phyloP scores from a whole-genome alignment of 2,113 vertebrate species.

The human region DNA sequence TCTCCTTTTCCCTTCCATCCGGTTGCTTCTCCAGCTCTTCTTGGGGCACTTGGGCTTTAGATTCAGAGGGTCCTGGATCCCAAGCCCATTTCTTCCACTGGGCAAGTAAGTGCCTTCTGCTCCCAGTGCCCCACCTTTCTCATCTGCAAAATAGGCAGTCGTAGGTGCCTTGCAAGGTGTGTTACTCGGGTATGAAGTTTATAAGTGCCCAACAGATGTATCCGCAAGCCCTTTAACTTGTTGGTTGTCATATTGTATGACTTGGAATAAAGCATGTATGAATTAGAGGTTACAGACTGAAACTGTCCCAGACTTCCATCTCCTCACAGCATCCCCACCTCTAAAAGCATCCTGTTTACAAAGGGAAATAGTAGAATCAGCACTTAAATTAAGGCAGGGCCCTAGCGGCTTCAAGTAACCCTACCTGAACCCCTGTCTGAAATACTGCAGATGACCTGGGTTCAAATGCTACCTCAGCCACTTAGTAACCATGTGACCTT shows the following conservation, averaged over 20 bases:
- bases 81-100: background rate
- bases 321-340: background rate
- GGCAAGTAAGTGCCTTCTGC: background rate
- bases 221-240: background rate
- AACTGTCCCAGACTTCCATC: background rate
- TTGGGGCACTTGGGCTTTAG: background rate
- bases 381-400: background rate
- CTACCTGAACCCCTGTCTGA: background rate
- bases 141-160: background rate
- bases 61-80: background rate
- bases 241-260: background rate
- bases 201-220: background rate
- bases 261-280: background rate
- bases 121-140: background rate
- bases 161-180: background rate
- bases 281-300: background rate
- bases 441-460: background rate
- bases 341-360: background rate
- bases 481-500: slow-evolving; percentile 20
- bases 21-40: background rate
- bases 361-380: background rate
- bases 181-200: background rate
- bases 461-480: background rate
- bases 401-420: background rate
- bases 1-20: background rate